A percentile compares a stretch with the other conserved stretches of the same genome.
Conservation (phyloP, 2,888 invertebrate species). For the Prostheceraeus crozeri region DNA sequence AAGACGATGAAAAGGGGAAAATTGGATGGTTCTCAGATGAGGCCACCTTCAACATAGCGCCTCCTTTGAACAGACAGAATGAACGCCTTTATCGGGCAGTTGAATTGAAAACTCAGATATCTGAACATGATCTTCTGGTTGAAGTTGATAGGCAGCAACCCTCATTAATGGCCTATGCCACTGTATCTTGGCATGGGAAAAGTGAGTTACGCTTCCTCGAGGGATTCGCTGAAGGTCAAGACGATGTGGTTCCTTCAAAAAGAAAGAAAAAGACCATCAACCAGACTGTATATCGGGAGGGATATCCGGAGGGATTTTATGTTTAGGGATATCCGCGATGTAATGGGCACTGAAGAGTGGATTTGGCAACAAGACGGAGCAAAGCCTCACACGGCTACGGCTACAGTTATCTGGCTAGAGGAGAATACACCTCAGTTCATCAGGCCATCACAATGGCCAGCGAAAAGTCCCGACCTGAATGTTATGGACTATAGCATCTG, state of each 20-base stretch:
- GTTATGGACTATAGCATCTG: constrained; percentile 23
- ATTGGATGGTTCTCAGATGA: constrained; percentile 30
- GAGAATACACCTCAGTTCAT: constrained; percentile 11
- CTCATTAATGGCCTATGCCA: constrained; percentile 31
- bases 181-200: constrained; percentile 35
- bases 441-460: neutral
- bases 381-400: constrained; percentile 5
- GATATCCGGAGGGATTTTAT: too few species aligned
- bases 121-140: constrained; percentile 27
- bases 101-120: constrained; percentile 30
- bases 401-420: constrained; percentile 9
- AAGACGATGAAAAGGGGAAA: constrained; percentile 31
- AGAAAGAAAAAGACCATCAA: constrained; percentile 7
- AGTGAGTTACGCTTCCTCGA: constrained; percentile 28
- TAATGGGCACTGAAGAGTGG: constrained; percentile 16
- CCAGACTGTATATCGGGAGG: constrained; percentile 4
- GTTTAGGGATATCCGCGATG: neutral
- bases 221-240: constrained; percentile 31
- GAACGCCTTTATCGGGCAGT: constrained; percentile 29
- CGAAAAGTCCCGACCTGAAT: constrained; percentile 6
- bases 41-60: constrained; percentile 29
- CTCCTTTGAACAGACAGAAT: constrained; percentile 30
- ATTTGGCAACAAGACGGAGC: constrained; percentile 20
- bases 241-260: constrained; percentile 23
- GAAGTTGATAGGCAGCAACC: constrained; percentile 32